Base-by-base conservation (phyloP, 1,140 invertebrate genomes). In the Sycophila sp. region DNA sequence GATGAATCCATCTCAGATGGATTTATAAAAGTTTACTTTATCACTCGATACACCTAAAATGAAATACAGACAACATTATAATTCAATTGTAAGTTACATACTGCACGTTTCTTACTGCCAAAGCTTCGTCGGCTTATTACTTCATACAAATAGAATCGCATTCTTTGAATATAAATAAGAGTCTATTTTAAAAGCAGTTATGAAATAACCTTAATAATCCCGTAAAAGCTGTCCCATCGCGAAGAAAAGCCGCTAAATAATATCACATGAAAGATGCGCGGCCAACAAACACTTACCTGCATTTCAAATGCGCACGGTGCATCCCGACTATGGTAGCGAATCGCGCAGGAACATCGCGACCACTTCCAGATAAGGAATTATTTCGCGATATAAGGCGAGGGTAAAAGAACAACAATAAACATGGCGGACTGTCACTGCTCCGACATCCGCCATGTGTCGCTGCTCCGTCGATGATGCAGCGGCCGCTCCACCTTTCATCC, bases 291-390 rank as follows among this genome's bases (percentile, higher is more conserved):
- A 24, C 40, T 22, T 3, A 53, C 58, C 56, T 69, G 56, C 56
- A 53, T 60, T 62, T 69, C n/a, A 53, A 60, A 69, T 69, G 49
- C 26, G 6, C 49, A 26, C 28, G 3, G 36, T 17, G 15, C 40
- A 28, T 49, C 36, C 17, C 69, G 36, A n/a, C 55, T 71, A 71
- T 71, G 69, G 69, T 58, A 32, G 40, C 24, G 53, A 59, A 66
- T 38, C 53, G 45, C 15, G 45, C 53, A 60, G 58, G 8, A 56
- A 58, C 28, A 71, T 45, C 22, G 0, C 60, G 19, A 47, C 36
- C 38, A 59, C 34, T 65, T 71, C 69, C 69, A 58, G 32, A 71
- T 71, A 42, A 65, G 69, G 69, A 65, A 22, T 38, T 71, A 71
- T 71, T 71, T 65, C 24, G 36, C 62, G 62, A 71, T 66, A 71